These are phyloP conservation scores for Lepidocyrtinus sp. DNA, from an alignment of 2,888 invertebrate genomes.

Conservation along the genomic window DNA sequence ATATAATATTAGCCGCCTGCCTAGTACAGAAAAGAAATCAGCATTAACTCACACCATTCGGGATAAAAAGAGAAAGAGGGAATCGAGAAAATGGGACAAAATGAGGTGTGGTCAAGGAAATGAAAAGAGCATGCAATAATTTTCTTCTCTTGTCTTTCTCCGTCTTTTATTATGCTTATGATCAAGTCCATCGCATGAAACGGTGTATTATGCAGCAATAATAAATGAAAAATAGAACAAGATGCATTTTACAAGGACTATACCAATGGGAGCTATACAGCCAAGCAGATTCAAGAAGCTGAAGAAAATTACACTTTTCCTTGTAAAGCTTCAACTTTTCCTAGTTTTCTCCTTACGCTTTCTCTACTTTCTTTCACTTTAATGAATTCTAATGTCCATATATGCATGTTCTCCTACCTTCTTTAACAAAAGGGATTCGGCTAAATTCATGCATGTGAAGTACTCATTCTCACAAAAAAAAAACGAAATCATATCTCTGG, in stretches of 20 bases:
- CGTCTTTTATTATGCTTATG: conserved; percentile 1
- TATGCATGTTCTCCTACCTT: background rate
- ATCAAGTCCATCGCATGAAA: background rate
- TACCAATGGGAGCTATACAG: background rate
- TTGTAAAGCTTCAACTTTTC: background rate
- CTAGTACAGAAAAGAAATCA: too few species aligned
- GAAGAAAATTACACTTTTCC: background rate
- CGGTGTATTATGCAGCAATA: background rate
- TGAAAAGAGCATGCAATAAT: conserved; percentile 21
- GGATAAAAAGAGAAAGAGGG: background rate
- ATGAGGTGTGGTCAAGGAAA: conserved; percentile 54
- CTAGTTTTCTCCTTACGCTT: background rate
- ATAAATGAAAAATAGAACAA: background rate
- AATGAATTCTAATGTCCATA: background rate
- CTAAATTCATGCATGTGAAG: background rate
- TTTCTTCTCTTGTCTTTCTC: background rate
- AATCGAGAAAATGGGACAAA: conserved; percentile 32
- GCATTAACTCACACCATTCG: too few species aligned
- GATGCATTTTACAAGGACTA: background rate
- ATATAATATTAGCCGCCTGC: too few species aligned
- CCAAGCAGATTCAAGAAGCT: background rate
- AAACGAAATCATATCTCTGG: too few species aligned
- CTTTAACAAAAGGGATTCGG: background rate
- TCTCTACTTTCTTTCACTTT: background rate
- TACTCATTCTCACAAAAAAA: background rate